These are phyloP conservation scores for Brenthis daphne DNA, from an alignment of 2,888 invertebrate genomes.

Conservation along the genomic window DNA sequence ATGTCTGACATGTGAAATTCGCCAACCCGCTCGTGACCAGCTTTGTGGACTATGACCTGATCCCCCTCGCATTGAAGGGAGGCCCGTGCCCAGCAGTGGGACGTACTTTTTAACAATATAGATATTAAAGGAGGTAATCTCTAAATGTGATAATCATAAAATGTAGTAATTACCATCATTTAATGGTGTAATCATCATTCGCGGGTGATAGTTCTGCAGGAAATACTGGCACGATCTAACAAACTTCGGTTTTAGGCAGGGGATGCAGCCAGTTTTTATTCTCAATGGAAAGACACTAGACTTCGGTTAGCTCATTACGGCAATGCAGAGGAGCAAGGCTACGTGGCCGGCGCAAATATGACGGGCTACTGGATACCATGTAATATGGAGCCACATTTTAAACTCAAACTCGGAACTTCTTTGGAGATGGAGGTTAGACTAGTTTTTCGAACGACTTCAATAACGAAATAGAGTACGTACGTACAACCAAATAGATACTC, in stretches of 20 bases:
- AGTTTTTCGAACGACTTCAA: neutral
- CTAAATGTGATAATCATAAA: too few species aligned
- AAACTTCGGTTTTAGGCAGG: conserved; percentile 57
- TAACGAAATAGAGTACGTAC: neutral
- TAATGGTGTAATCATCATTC: too few species aligned
- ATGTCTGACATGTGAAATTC: too few species aligned
- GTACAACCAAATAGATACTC: neutral
- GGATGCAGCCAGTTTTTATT: conserved; percentile 69
- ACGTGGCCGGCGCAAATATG: conserved; percentile 71
- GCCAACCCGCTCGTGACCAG: too few species aligned
- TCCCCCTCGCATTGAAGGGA: too few species aligned
- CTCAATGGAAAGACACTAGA: conserved; percentile 66
- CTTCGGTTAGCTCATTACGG: conserved; percentile 58
- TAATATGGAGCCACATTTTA: conserved; percentile 66
- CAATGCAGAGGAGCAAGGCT: conserved; percentile 65
- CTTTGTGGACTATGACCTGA: too few species aligned
- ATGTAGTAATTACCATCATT: too few species aligned
- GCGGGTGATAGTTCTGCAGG: too few species aligned
- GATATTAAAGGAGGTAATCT: too few species aligned
- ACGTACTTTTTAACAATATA: too few species aligned
- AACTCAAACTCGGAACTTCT: conserved; percentile 51
- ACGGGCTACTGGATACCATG: conserved; percentile 66
- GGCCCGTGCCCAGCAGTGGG: too few species aligned
- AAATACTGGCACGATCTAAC: too few species aligned
- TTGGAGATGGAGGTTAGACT: conserved; percentile 55